These are phyloP conservation scores for Pelmatolapia mariae DNA, from an alignment of 2,113 vertebrate species.

Conservation along the genomic window DNA sequence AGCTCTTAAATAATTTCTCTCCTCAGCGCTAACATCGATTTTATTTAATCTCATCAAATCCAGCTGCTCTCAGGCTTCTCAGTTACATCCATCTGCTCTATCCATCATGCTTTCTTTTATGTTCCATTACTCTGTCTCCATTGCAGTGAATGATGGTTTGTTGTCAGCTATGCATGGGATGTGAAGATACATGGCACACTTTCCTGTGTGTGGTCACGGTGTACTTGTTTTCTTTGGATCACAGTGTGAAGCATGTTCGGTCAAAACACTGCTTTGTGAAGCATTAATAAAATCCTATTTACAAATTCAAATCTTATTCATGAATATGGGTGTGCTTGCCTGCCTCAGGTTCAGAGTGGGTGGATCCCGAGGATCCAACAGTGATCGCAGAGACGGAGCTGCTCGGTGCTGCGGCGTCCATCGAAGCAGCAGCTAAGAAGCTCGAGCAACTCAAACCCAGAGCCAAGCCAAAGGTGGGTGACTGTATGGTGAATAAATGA, in stretches of 20 bases:
- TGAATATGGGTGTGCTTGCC: background rate
- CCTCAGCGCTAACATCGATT: conserved; percentile 4
- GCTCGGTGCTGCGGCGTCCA: conserved; percentile 93
- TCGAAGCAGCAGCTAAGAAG: conserved; percentile 98
- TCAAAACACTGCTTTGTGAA: background rate
- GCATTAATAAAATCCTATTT: background rate
- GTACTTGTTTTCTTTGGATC: conserved; percentile 16
- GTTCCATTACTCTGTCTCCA: conserved; percentile 23
- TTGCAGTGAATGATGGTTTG: conserved; percentile 35
- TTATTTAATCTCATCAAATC: conserved; percentile 23
- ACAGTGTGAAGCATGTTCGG: conserved; percentile 41
- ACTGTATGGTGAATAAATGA: background rate
- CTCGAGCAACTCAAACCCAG: conserved; percentile 95
- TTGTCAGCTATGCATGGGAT: conserved; percentile 54
- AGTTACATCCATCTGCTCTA: background rate
- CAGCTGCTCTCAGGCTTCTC: conserved; percentile 13
- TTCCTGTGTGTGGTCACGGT: conserved; percentile 6
- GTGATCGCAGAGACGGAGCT: conserved; percentile 96
- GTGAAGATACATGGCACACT: background rate
- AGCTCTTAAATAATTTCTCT: conserved; percentile 13
- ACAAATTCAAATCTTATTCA: background rate
- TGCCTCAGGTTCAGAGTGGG: conserved; percentile 90
- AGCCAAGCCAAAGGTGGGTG: conserved; percentile 91
- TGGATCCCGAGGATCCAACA: conserved; percentile 96
- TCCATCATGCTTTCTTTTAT: conserved; percentile 13